Base-by-base conservation (phyloP, 2,888 invertebrate species). In the Caenorhabditis auriculariae region DNA sequence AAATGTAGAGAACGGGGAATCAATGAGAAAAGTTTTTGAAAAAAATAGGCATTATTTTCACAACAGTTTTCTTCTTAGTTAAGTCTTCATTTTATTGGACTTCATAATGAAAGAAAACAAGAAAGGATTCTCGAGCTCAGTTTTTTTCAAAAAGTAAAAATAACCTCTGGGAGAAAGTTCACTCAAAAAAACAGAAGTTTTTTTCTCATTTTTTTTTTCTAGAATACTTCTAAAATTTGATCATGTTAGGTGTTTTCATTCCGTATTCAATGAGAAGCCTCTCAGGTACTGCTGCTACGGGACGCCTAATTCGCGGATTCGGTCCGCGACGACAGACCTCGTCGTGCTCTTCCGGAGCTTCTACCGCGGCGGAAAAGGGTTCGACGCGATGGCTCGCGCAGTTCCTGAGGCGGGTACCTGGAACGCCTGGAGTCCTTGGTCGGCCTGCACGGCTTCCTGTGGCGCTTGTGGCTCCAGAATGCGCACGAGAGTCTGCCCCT, bases 251-350 rank as follows among this genome's bases (percentile, higher is more conserved):
- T 26, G 26, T 44, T 44, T 27, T 27, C 28, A n/a, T 3, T 4
- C 26, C 23, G n/a, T 27, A 4, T 44, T 26, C 28, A 7, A 12
- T n/a, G 19, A 37, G n/a, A 39, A 6, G 17, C 19, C 43, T 37
- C 66, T 44, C 57, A 81, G 81, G 58, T 81, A 81, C 56, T 81
- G 81, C 58, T 81, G 81, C 64, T 80, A 75, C 49, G 77, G 78
- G 19, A 78, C 81, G 6, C 81, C 82, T 1, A 52, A 63, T n/a
- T 72, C 75, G 2, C 39, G 69, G 17, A 69, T 81, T 21, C 69
- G 73, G 15, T 82, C 82, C 6, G 78, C 78, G 2, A 81, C 81
- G 0, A 72, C 74, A 12, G 81, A 81, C 48, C 72, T 81, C 74
- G 70, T 81, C 32, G 72, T 81, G 9, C 66, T 81, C 2, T 81